Base-by-base conservation (phyloP, 2,797 vertebrate genomes). In the Eurystomus glaucurus region DNA sequence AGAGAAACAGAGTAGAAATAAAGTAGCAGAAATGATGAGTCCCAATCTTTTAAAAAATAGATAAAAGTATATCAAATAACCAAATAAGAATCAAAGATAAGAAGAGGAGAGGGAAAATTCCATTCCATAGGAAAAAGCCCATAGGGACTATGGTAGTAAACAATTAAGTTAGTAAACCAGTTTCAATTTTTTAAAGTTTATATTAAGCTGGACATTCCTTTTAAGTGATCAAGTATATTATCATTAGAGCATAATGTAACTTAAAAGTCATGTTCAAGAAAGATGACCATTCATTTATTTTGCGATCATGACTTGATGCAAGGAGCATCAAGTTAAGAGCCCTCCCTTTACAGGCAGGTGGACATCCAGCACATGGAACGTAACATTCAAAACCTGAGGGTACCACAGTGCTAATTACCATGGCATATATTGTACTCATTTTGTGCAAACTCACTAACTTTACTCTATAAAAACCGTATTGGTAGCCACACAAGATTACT, bases 121-220 rank as follows among this genome's bases (percentile, higher is more conserved):
- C 2, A 18, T 51, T 91, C 60, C 25, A 28, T 31, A 50, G n/a
- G 11, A 48, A 83, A 80, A 51, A 69, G 3, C 5, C 61, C 39
- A 22, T 57, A 92, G 51, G 35, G 29, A 55, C 48, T 58, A 91
- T 33, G 66, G 18, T 57, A 89, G 60, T 48, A 91, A 85, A 91
- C 25, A 82, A 72, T 31, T n/a, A 28, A 62, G 11, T 75, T 64
- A 69, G 52, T 52, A 69, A 89, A 61, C 4, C 6, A 28, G 60
- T 31, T 33, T 95, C 70, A 88, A 26, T 96, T 97, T 97, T 94
- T 95, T 19, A 7, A 91, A 81, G 61, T 93, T 96, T 85, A 15
- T 18, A 10, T 94, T 97, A 95, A 92, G 57, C 41, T 91, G 61
- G 23, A 26, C 79, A 80, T 91, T 95, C 54, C 46, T 94, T 97